Evolutionary conservation across 2,888 invertebrate species (phyloP), one percentile per base, ranked within the genome.

Genomic region (Pardosa pseudoannulata): DNA sequence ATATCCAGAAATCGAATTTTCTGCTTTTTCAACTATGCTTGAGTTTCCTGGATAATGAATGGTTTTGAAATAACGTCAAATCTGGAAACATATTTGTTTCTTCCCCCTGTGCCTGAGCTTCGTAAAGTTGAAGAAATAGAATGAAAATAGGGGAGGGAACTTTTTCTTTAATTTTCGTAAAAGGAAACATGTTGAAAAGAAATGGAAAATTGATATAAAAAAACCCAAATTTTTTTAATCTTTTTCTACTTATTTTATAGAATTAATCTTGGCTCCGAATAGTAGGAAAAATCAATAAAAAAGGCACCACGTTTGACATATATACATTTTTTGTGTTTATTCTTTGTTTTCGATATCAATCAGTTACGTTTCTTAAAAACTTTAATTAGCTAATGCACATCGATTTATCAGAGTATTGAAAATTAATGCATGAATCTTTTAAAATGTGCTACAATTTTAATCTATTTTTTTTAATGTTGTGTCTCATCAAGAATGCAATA

Each of bases 21-120:
- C 56, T 23, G 23, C 23, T 16, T 16, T 23, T 56, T 16, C 23
- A 23, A 23, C 56, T 56, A 11, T 23, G 56, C 56, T 23, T 5
- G 23, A 56, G 5, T 23, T 56, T 23, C 16, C 56, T 16, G 16
- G 23, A 56, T 23, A 56, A 56, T 23, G 56, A 56, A 56, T 56
- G 23, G 23, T 56, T 46, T 56, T 56, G 56, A 56, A 56, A 56
- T 23, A 16, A 56, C 56, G 56, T 56, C 56, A 56, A 23, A 46
- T 46, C 46, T 46, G 7, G n/a, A 16, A 46, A 46, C 16, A 2
- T 46, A 46, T 46, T 46, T 46, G 46, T 46, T 46, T 46, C n/a
- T n/a, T n/a, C n/a, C 16, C 46, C 11, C 16, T 16, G 46, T 46
- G 16, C 46, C 11, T 16, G 9, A 16, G 2, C 46, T 13, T 46